Percentiles rank a stretch among this genome's conserved stretches.
Evolutionary conservation across 1,140 invertebrate genomes (phyloP).

Genomic region (Diploscapter pachys): DNA sequence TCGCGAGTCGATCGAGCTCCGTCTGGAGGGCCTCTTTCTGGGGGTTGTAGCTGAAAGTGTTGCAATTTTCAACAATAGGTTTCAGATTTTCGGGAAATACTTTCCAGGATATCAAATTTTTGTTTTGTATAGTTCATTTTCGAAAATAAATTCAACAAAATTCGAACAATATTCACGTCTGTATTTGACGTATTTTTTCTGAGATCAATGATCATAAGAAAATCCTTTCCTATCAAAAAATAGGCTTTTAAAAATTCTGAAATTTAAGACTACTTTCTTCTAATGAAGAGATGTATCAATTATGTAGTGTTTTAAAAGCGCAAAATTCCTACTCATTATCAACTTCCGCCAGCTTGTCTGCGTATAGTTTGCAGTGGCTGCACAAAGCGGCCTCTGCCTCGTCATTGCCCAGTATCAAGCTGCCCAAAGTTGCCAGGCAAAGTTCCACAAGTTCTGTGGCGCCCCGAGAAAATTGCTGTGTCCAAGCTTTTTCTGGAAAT

Average conservation of each 20-base stretch:
- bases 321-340: not conserved
- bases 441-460: constrained; percentile 8
- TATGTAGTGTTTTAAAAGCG: too few relatives aligned
- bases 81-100: constrained; percentile 11
- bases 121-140: too few relatives aligned
- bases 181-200: too few relatives aligned
- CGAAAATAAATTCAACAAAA: too few relatives aligned
- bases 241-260: too few relatives aligned
- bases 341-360: not conserved
- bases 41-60: constrained; percentile 20
- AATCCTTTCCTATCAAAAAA: too few relatives aligned
- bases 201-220: too few relatives aligned
- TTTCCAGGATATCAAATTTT: not conserved
- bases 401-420: constrained; percentile 19
- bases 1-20: too few relatives aligned
- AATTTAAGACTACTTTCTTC: too few relatives aligned
- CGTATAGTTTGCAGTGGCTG: constrained; percentile 2
- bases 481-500: constrained; percentile 9
- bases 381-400: constrained; percentile 22
- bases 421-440: constrained; percentile 15
- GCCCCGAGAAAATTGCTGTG: constrained; percentile 4
- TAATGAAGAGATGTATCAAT: too few relatives aligned
- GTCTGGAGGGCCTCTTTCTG: not conserved
- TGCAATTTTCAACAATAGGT: constrained; percentile 14
- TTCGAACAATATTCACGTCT: too few relatives aligned